Evolutionary conservation across 2,888 invertebrate species (phyloP).

Genomic region (Pristionchus maxplancki): DNA sequence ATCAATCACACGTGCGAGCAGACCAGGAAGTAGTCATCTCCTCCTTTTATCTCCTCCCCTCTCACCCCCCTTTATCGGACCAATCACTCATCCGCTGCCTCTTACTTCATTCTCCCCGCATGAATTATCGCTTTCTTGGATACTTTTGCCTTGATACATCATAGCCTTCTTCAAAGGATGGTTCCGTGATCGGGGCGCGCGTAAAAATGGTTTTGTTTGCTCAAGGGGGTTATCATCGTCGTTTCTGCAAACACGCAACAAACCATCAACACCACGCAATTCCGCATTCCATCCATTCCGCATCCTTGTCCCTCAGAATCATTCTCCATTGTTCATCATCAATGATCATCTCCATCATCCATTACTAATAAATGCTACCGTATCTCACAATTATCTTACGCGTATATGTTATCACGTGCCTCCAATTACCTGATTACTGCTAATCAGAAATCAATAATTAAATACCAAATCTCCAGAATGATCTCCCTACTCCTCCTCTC

Average conservation of each 20-base stretch:
- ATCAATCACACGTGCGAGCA: neutral
- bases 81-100: neutral
- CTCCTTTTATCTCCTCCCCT: neutral
- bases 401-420: too few relatives aligned
- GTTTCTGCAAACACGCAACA: neutral
- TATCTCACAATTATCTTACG: too few relatives aligned
- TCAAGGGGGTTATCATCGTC: neutral
- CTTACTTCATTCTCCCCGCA: neutral
- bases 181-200: neutral
- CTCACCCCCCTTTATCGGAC: neutral
- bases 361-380: too few relatives aligned
- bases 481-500: slow-evolving; percentile 22
- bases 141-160: neutral
- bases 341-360: too few relatives aligned
- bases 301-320: neutral
- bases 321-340: too few relatives aligned
- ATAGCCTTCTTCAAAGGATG: neutral
- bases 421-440: too few relatives aligned
- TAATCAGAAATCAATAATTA: too few relatives aligned
- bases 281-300: slow-evolving; percentile 1
- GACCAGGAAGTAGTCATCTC: slow-evolving; percentile 8
- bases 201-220: neutral
- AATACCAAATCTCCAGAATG: slow-evolving; percentile 39
- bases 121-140: too few relatives aligned
- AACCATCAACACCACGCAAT: neutral